Evolutionary conservation across 2,797 vertebrate genomes (phyloP).

Genomic region (Lagorchestes hirsutus): DNA sequence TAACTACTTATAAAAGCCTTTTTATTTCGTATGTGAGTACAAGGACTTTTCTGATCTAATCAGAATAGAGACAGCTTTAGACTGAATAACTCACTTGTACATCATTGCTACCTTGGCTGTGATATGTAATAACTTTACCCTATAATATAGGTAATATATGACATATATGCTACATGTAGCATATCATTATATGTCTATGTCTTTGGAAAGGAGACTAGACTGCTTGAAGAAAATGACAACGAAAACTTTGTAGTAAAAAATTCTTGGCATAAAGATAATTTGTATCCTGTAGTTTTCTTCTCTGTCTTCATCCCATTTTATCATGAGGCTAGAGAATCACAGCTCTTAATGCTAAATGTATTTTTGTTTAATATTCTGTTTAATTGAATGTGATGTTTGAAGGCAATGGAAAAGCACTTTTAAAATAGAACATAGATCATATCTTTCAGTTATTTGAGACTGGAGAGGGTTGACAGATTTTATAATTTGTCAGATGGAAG

Average conservation of each 20-base stretch:
- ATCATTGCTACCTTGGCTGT: background rate
- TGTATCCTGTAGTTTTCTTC: background rate
- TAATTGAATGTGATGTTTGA: slow-evolving; percentile 36
- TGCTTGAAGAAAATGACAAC: background rate
- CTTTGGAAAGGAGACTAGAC: background rate
- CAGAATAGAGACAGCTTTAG: background rate
- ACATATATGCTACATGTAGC: background rate
- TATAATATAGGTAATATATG: background rate
- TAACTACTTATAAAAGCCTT: background rate
- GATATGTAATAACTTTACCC: background rate
- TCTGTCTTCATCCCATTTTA: background rate
- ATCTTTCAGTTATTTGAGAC: slow-evolving; percentile 50
- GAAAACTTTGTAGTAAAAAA: background rate
- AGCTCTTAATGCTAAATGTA: background rate
- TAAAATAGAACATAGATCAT: slow-evolving; percentile 19
- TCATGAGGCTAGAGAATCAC: slow-evolving; percentile 27
- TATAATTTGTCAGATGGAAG: slow-evolving; percentile 44
- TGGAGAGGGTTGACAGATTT: slow-evolving; percentile 3
- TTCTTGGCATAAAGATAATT: background rate
- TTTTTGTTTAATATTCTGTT: slow-evolving; percentile 23
- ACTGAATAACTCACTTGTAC: background rate
- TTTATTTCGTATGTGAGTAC: background rate
- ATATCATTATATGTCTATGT: background rate
- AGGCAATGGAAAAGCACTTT: background rate
- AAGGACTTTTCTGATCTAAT: background rate